Evolutionary conservation across 1,140 invertebrate genomes (phyloP).

Genomic region (Hyphantria cunea): DNA sequence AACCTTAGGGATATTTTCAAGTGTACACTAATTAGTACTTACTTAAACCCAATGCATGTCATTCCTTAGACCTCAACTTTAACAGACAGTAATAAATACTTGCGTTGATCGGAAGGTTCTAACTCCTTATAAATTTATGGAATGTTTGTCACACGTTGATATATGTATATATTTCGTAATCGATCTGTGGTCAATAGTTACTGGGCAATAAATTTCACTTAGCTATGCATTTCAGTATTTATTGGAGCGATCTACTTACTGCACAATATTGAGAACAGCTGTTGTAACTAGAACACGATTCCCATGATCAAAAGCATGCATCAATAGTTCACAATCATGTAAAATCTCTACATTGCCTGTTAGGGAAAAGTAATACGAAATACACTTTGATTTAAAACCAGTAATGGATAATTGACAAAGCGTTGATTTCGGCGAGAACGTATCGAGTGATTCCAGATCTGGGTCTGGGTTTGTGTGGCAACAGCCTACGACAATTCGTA

Average conservation of each 20-base stretch:
- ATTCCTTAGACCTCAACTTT: too few relatives aligned
- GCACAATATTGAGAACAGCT: slow-evolving; percentile 53
- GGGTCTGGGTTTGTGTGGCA: slow-evolving; percentile 18
- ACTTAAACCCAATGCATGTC: too few relatives aligned
- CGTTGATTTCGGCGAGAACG: neutral
- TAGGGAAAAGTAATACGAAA: slow-evolving; percentile 3
- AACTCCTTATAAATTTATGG: too few relatives aligned
- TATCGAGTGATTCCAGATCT: slow-evolving; percentile 7
- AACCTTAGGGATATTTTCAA: too few relatives aligned
- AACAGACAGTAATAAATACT: too few relatives aligned
- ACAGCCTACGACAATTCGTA: slow-evolving; percentile 9
- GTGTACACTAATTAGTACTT: too few relatives aligned
- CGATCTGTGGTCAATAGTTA: slow-evolving; percentile 33
- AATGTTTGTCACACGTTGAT: neutral
- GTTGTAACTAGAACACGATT: slow-evolving; percentile 42
- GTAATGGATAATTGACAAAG: slow-evolving; percentile 9
- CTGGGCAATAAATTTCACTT: slow-evolving; percentile 53
- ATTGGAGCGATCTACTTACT: slow-evolving; percentile 54
- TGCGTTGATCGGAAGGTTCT: too few relatives aligned
- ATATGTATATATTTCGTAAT: slow-evolving; percentile 41
- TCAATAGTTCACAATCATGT: neutral
- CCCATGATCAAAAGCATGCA: slow-evolving; percentile 39
- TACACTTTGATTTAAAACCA: neutral
- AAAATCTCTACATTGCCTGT: slow-evolving; percentile 18
- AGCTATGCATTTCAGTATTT: slow-evolving; percentile 65